Percentiles rank a stretch among this genome's conserved stretches.
These are phyloP conservation scores for Enchytraeus crypticus DNA, from an alignment of 2,888 invertebrate genomes.

Conservation along the genomic window DNA sequence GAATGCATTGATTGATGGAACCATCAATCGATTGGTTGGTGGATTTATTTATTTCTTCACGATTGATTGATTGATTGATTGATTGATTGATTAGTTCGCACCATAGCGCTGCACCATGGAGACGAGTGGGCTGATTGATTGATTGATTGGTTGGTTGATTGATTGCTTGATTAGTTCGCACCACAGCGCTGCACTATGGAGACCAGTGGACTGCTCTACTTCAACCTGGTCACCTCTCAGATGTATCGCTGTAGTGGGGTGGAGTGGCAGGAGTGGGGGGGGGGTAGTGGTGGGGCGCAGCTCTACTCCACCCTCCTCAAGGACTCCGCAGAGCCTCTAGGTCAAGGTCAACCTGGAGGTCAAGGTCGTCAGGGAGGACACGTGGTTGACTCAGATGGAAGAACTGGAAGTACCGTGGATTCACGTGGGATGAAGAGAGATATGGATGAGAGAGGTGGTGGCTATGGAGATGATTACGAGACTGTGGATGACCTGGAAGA, in stretches of 20 bases:
- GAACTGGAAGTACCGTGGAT: no score
- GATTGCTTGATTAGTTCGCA: constrained; percentile 8
- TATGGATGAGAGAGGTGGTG: neutral
- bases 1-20: no score
- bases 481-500: neutral
- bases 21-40: no score
- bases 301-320: constrained; percentile 19
- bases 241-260: constrained; percentile 42
- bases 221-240: constrained; percentile 36
- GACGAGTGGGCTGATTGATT: constrained; percentile 33
- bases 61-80: no score
- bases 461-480: neutral
- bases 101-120: constrained; percentile 36
- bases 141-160: no score
- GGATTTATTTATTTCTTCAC: neutral
- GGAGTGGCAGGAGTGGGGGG: constrained; percentile 33
- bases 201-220: constrained; percentile 40
- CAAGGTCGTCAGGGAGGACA: neutral
- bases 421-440: no score
- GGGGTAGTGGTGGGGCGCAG: constrained; percentile 10
- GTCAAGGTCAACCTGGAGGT: constrained; percentile 1
- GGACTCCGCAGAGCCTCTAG: constrained; percentile 11
- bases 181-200: constrained; percentile 36
- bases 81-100: constrained; percentile 8
- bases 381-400: no score